Base-by-base conservation (phyloP, 64 coral and sea anemone genomes). In the Acropora yongei region DNA sequence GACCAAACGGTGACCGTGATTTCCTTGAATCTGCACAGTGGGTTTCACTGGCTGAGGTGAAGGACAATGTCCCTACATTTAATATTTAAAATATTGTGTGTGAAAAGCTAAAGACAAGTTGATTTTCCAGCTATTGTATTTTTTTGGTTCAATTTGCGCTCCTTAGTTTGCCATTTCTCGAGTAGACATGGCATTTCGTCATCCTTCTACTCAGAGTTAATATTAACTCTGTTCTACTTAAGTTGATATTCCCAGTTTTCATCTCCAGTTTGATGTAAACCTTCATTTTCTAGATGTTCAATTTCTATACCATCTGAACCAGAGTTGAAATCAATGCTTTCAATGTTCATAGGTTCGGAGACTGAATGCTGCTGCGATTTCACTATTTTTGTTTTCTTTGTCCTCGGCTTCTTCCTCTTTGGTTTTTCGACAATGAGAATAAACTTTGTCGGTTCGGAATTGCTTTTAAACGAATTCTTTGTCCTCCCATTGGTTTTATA, bases 381-480 rank as follows among this genome's bases (percentile, higher is more conserved):
- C 51, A 1, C 51, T 9, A 7, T 55, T 55, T 55, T 55, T 5
- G 51, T 5, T 55, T 55, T 55, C 10, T 9, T 55, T 55, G 51
- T 55, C 5, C 2, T 55, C 1, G 51, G 51, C 51, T 55, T 55
- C 10, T 55, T 55, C 51, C 51, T 55, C 51, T 30, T 55, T 5
- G 2, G 5, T 55, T 55, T 55, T 55, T 2, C 10, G 51, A 9
- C 51, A 55, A 9, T 55, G 10, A 55, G 10, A 55, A 55, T 55
- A 55, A 55, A 55, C 51, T 55, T 55, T 48, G 83, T 80, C 30
- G 73, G 76, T 18, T 87, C 41, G 87, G 91, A 80, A 10, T 76
- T 60, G 57, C 83, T 20, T 88, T 93, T 41, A 93, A 65, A 93
- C 57, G 91, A 44, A 47, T 77, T 89, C 78, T 89, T 76, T 88